Conservation (phyloP, 2,888 invertebrate genomes). For the Rotaria socialis region DNA sequence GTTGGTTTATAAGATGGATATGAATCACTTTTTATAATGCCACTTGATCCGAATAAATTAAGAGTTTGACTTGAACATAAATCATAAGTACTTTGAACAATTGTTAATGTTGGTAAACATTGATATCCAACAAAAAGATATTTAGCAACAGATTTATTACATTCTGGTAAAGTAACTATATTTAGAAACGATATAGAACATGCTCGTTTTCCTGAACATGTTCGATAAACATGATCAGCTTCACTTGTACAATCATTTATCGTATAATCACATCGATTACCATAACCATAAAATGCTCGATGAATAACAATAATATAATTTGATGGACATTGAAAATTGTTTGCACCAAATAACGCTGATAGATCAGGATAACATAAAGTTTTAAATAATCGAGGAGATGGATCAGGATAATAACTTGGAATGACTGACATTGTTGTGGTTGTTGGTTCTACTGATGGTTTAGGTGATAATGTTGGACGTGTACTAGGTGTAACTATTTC, state of each 20-base stretch:
- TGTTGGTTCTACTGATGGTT: neutral
- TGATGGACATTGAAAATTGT: constrained; percentile 35
- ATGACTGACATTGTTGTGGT: neutral
- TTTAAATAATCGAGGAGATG: neutral
- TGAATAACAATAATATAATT: constrained; percentile 40
- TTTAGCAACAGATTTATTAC: constrained; percentile 12
- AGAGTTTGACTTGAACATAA: constrained; percentile 6
- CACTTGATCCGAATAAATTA: neutral
- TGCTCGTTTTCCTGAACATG: constrained; percentile 38
- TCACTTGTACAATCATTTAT: neutral
- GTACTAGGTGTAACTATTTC: neutral
- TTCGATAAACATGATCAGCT: neutral
- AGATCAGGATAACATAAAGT: neutral
- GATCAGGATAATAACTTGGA: neutral
- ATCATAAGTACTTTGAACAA: neutral
- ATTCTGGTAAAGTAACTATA: constrained; percentile 37
- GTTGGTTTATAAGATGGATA: constrained; percentile 39
- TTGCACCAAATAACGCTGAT: neutral
- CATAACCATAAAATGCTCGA: constrained; percentile 38
- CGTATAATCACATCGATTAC: neutral
- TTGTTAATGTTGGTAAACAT: constrained; percentile 41
- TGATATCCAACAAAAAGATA: constrained; percentile 44
- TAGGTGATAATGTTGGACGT: neutral
- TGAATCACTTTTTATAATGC: constrained; percentile 32
- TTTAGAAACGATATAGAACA: constrained; percentile 40